Evolutionary conservation across 2,113 vertebrate genomes (phyloP).

Genomic region (Hippocampus zosterae): DNA sequence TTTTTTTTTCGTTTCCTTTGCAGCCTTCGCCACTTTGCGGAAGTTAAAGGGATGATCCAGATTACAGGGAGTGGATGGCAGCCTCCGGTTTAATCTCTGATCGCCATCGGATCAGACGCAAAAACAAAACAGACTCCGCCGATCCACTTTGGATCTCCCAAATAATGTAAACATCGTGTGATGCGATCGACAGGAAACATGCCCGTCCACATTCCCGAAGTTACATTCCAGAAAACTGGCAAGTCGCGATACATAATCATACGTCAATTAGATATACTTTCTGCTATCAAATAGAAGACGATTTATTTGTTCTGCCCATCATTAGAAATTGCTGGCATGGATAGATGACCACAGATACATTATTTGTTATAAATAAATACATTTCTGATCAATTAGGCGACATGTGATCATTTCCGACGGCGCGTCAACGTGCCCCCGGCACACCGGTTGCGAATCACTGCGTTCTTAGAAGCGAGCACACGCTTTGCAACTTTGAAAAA

Average conservation of each 20-base stretch:
- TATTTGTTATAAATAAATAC: too few species aligned
- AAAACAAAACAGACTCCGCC: slow-evolving; percentile 21
- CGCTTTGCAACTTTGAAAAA: too few species aligned
- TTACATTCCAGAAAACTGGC: not conserved
- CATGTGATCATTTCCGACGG: too few species aligned
- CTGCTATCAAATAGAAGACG: too few species aligned
- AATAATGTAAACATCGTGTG: slow-evolving; percentile 16
- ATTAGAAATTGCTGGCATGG: too few species aligned
- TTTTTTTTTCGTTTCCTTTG: not conserved
- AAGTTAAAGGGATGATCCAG: slow-evolving; percentile 25
- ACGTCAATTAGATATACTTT: too few species aligned
- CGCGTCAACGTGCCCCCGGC: too few species aligned
- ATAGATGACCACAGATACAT: too few species aligned
- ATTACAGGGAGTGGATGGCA: slow-evolving; percentile 44
- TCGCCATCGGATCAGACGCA: slow-evolving; percentile 46
- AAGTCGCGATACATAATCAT: not conserved
- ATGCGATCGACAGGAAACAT: not conserved
- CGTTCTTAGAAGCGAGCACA: too few species aligned
- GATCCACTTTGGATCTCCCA: not conserved
- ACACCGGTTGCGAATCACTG: too few species aligned
- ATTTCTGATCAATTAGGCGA: too few species aligned
- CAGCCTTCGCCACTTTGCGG: slow-evolving; percentile 13
- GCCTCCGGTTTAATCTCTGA: slow-evolving; percentile 51
- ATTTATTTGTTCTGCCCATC: too few species aligned
- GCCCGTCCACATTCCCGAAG: not conserved